These are phyloP conservation scores for Galemys pyrenaicus DNA, from an alignment of 2,113 vertebrate species.

Conservation along the genomic window DNA sequence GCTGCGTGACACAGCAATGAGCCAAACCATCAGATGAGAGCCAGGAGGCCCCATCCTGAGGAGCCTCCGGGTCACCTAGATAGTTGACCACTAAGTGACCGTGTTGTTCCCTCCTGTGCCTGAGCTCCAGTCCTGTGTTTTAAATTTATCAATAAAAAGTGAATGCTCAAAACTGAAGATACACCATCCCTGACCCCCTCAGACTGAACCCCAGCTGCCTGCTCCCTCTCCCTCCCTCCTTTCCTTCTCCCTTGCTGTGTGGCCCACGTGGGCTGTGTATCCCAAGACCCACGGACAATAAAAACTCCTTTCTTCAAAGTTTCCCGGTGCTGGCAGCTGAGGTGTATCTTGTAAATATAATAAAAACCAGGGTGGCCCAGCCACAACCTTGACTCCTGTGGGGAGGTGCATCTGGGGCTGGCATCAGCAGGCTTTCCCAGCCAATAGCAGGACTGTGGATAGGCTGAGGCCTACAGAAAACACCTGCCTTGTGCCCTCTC, in stretches of 20 bases:
- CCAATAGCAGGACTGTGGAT: not conserved
- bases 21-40: no score
- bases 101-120: not conserved
- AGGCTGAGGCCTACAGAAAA: not conserved
- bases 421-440: not conserved
- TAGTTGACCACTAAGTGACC: not conserved
- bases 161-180: not conserved
- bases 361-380: not conserved
- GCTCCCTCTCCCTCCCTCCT: not conserved
- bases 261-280: no score
- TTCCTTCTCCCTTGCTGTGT: not conserved
- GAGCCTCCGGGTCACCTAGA: not conserved
- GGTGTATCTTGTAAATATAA: accelerated
- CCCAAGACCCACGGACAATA: not conserved
- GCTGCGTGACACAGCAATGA: no score
- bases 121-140: not conserved
- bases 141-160: not conserved
- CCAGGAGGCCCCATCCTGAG: no score
- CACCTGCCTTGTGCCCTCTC: no score
- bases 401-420: not conserved
- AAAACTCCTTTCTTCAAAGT: not conserved
- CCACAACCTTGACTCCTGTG: not conserved
- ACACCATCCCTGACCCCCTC: not conserved
- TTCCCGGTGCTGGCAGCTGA: not conserved
- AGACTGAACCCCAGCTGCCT: not conserved